Evolutionary conservation across 2,888 invertebrate species (phyloP).

Genomic region (Caenorhabditis sp.): DNA sequence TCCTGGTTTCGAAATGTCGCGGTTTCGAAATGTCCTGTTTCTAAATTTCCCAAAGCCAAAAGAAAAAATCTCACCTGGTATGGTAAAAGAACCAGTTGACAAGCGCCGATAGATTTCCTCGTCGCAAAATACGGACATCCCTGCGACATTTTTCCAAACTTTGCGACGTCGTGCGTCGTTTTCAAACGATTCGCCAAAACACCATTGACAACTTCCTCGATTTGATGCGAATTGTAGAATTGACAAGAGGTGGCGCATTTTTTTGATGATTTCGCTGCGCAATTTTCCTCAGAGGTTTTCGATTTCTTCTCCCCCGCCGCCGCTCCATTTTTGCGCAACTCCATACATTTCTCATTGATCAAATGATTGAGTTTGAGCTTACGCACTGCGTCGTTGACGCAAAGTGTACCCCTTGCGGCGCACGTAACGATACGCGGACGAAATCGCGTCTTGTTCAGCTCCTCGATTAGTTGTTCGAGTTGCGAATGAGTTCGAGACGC

Average conservation of each 20-base stretch:
- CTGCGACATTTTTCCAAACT: background rate
- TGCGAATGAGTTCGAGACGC: conserved; percentile 97
- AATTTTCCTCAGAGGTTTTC: background rate
- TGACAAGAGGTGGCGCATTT: conserved; percentile 75
- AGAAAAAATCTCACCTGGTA: no score
- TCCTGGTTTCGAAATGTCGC: no score
- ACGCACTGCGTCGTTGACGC: conserved; percentile 83
- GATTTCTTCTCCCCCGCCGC: background rate
- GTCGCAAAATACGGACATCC: conserved; percentile 94
- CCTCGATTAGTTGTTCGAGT: conserved; percentile 90
- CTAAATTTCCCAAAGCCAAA: no score
- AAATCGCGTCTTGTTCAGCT: conserved; percentile 81
- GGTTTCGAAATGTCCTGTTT: no score
- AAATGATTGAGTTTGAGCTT: conserved; percentile 52
- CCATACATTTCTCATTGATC: conserved; percentile 66
- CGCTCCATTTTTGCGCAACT: conserved; percentile 53
- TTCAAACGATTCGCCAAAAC: conserved; percentile 72
- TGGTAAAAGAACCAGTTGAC: conserved; percentile 77
- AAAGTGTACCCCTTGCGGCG: conserved; percentile 77
- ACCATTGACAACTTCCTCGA: conserved; percentile 74
- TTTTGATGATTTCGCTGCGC: background rate
- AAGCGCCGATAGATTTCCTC: conserved; percentile 82
- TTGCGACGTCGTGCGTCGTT: conserved; percentile 11
- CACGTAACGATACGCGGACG: conserved; percentile 61
- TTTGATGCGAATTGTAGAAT: conserved; percentile 77